These are phyloP conservation scores for Agrochola lota DNA, from an alignment of 2,888 invertebrate species.

Conservation along the genomic window DNA sequence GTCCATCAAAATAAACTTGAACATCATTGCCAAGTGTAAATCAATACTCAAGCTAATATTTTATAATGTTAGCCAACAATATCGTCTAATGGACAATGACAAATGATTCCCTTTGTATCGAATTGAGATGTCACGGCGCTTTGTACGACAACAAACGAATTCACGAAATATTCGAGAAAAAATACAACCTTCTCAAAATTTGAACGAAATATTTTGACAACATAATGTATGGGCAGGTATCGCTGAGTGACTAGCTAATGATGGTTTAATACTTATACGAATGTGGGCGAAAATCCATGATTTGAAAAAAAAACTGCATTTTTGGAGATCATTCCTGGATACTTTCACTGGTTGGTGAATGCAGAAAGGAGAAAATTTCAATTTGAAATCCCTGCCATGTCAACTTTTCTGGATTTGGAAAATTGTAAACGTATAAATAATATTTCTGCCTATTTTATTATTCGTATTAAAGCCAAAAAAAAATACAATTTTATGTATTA, in stretches of 20 bases:
- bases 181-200: conserved; percentile 72
- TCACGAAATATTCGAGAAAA: conserved; percentile 82
- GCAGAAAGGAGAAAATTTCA: neutral
- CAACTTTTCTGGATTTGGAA: neutral
- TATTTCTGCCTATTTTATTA: too few relatives aligned
- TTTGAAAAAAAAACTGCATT: conserved; percentile 5
- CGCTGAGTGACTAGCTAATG: conserved; percentile 82
- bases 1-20: conserved; percentile 49
- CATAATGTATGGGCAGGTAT: conserved; percentile 87
- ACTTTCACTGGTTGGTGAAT: conserved; percentile 27
- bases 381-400: too few relatives aligned
- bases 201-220: conserved; percentile 89
- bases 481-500: too few relatives aligned
- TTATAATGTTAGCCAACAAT: conserved; percentile 85
- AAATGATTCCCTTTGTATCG: conserved; percentile 87
- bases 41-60: conserved; percentile 76
- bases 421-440: too few relatives aligned
- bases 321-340: neutral
- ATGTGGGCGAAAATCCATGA: conserved; percentile 51
- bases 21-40: conserved; percentile 51
- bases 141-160: conserved; percentile 85
- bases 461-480: neutral
- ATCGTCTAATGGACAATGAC: conserved; percentile 89
- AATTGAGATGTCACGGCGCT: conserved; percentile 87
- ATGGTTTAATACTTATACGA: conserved; percentile 79